Evolutionary conservation across 2,888 invertebrate species (phyloP).

Genomic region (Agonopterix arenella): DNA sequence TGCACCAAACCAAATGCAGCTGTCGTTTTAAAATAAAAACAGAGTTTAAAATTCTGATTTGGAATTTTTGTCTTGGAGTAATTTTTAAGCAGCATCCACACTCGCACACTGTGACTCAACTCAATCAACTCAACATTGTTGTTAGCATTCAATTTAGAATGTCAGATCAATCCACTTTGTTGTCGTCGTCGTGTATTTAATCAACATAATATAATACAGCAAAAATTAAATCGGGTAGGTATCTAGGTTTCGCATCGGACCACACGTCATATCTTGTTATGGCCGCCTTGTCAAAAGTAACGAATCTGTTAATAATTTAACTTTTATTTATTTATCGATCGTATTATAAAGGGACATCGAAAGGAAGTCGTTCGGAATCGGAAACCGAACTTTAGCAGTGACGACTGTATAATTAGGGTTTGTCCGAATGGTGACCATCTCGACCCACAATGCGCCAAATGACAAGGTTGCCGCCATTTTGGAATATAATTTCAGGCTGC

Average conservation of each 20-base stretch:
- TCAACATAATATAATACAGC: no score
- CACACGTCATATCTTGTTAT: no score
- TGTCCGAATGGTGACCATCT: conserved; percentile 40
- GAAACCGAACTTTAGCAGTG: conserved; percentile 37
- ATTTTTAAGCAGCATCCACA: not conserved
- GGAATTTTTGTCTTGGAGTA: conserved; percentile 1
- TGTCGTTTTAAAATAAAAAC: conserved; percentile 17
- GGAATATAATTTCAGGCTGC: conserved; percentile 51
- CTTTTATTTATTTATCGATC: not conserved
- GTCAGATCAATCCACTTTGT: not conserved
- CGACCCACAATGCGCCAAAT: conserved; percentile 47
- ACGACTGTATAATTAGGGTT: conserved; percentile 45
- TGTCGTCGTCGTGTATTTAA: not conserved
- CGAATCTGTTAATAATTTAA: not conserved
- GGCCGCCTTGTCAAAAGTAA: no score
- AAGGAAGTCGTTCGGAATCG: conserved; percentile 35
- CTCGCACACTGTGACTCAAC: not conserved
- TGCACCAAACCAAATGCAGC: conserved; percentile 36
- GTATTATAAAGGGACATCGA: conserved; percentile 16
- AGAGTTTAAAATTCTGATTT: conserved; percentile 29
- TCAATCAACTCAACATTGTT: conserved; percentile 4
- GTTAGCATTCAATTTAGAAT: not conserved
- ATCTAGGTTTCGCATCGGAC: no score
- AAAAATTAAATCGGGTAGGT: no score
- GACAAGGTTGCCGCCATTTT: conserved; percentile 62